phyloP scores from a whole-genome alignment of 1,140 invertebrate species.

The Halyomorpha halys region DNA sequence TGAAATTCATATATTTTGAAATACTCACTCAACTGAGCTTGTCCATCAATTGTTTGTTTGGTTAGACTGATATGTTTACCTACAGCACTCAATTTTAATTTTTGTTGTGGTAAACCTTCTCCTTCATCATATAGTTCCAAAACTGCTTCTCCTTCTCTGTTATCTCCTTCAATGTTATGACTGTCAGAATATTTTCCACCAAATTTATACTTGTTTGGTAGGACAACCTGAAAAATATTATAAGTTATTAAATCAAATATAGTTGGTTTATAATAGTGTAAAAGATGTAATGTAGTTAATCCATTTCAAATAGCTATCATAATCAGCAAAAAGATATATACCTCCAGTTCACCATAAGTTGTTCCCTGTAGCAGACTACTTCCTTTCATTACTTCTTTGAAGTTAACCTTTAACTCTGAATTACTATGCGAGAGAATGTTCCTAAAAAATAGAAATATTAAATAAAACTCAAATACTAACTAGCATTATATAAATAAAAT shows the following conservation, averaged over 20 bases:
- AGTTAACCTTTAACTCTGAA: not conserved
- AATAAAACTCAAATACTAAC: no score
- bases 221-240: not conserved
- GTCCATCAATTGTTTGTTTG: not conserved
- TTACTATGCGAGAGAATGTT: not conserved
- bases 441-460: not conserved
- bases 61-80: not conserved
- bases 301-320: no score
- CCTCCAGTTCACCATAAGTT: not conserved
- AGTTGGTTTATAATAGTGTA: not conserved
- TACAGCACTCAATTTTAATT: not conserved
- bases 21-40: not conserved
- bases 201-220: not conserved
- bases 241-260: no score
- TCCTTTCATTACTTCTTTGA: not conserved
- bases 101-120: not conserved
- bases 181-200: constrained; percentile 2
- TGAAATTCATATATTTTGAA: no score
- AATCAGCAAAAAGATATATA: not conserved
- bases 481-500: no score
- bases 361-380: not conserved
- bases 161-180: not conserved
- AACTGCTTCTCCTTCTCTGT: not conserved
- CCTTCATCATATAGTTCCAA: not conserved
- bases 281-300: not conserved